Base-by-base conservation (phyloP, 2,888 invertebrate genomes). In the Caenorhabditis sp. region DNA sequence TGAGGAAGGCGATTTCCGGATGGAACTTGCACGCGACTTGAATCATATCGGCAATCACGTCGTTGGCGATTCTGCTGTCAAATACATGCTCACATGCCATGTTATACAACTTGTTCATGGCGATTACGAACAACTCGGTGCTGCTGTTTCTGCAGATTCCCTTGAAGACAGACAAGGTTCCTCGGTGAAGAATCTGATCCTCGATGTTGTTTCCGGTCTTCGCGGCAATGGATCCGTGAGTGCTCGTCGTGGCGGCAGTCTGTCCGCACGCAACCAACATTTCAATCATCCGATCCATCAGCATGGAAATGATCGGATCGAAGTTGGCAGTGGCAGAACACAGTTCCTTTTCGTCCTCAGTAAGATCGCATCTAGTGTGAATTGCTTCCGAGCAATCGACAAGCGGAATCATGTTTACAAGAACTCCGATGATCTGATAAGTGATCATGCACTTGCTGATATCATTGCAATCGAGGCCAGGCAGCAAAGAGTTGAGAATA, bases 381-480 rank as follows among this genome's bases (percentile, higher is more conserved):
- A 94, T 93, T 1, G 96, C 95, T 15, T 94, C 94, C 6, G 96
- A 96, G 83, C 95, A 96, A 92, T 97, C 96, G 6, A 96, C 95
- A 26, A 96, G 93, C 0, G 96, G 96, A 28, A 97, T 94, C 93
- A 96, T 94, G 85, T 95, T 95, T 15, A 94, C 94, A 90, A 95
- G 94, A 56, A 95, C 94, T 20, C 88, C 88, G 24, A 90, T 83
- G 47, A 89, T 86, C 86, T 91, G 91, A 82, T 90, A 89, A 9
- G 89, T 87, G 20, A 93, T 92, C 89, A 93, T 87, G 58, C 92
- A 92, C 87, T 94, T 94, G 77, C 94, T 94, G 51, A 95, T 94
- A 92, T 97, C 97, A 90, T 97, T 97, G 0, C 96, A 95, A 92
- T 97, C 97, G 53, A 97, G 95, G 15, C 96, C 97, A 0, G 97